These are phyloP conservation scores for Zaprionus ornatus DNA, from an alignment of 1,140 invertebrate species.

Conservation along the genomic window DNA sequence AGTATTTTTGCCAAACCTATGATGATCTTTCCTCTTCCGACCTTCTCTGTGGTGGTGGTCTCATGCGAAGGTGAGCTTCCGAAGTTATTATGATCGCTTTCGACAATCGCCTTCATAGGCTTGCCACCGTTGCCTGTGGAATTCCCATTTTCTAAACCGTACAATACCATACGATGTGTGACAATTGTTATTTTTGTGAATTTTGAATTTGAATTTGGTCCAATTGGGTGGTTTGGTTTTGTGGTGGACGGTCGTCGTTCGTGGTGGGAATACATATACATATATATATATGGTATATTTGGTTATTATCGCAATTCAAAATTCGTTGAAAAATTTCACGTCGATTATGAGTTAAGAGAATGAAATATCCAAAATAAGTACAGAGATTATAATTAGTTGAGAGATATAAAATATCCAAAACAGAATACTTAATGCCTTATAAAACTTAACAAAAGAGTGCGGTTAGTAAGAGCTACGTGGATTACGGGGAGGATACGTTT, in stretches of 20 bases:
- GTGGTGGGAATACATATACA: conserved; percentile 37
- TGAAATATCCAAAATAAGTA: conserved; percentile 48
- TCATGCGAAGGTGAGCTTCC: conserved; percentile 59
- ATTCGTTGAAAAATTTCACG: conserved; percentile 28
- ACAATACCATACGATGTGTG: background rate
- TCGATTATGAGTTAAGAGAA: conserved; percentile 60
- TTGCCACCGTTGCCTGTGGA: conserved; percentile 51
- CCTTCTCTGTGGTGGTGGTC: conserved; percentile 46
- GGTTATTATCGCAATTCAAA: conserved; percentile 35
- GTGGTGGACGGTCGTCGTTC: conserved; percentile 14
- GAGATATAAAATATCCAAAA: conserved; percentile 6
- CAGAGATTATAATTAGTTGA: conserved; percentile 40
- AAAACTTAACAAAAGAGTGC: conserved; percentile 28
- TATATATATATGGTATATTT: conserved; percentile 32
- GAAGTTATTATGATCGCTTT: conserved; percentile 72
- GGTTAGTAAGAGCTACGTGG: conserved; percentile 41
- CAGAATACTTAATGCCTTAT: conserved; percentile 30
- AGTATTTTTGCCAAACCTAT: conserved; percentile 82
- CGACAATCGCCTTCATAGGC: conserved; percentile 79
- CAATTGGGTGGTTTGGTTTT: conserved; percentile 30
- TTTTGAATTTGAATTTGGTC: conserved; percentile 47
- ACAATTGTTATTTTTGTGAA: conserved; percentile 35
- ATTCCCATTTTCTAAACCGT: conserved; percentile 51
- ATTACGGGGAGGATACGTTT: conserved; percentile 15
- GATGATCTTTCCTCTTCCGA: conserved; percentile 82